Evolutionary conservation across 2,797 vertebrate genomes (phyloP).

Genomic region (Trematomus bernacchii): DNA sequence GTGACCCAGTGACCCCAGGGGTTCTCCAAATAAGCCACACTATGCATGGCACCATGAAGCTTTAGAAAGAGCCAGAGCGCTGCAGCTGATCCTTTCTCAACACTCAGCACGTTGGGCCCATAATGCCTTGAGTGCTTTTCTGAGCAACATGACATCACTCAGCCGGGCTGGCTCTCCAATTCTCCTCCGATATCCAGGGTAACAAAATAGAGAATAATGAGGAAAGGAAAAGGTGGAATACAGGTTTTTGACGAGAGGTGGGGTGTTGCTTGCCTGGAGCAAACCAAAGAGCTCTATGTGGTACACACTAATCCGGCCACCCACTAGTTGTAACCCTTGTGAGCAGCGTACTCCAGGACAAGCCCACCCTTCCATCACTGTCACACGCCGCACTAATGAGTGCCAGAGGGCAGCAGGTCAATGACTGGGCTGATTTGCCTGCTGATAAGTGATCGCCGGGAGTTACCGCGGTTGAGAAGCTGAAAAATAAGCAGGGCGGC

Average conservation of each 20-base stretch:
- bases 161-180: slow-evolving; percentile 61
- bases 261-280: slow-evolving; percentile 61
- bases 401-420: slow-evolving; percentile 84
- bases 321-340: slow-evolving; percentile 84
- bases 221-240: slow-evolving; percentile 56
- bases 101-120: slow-evolving; percentile 75
- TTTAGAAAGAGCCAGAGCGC: slow-evolving; percentile 71
- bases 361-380: slow-evolving; percentile 89
- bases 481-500: slow-evolving; percentile 32
- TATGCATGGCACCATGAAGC: slow-evolving; percentile 38
- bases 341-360: slow-evolving; percentile 85
- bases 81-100: slow-evolving; percentile 73
- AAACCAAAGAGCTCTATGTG: slow-evolving; percentile 63
- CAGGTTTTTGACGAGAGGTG: neutral
- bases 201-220: slow-evolving; percentile 66
- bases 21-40: slow-evolving; percentile 49
- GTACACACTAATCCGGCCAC: slow-evolving; percentile 76
- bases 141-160: slow-evolving; percentile 77
- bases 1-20: slow-evolving; percentile 34
- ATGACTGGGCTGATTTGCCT: slow-evolving; percentile 91
- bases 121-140: slow-evolving; percentile 78
- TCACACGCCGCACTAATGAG: slow-evolving; percentile 88
- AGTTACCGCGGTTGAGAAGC: slow-evolving; percentile 50
- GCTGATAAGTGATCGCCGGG: slow-evolving; percentile 85
- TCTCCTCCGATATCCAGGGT: slow-evolving; percentile 65